phyloP scores from a whole-genome alignment of 2,888 invertebrate genomes.

The Scaptomyza caliginosa region DNA sequence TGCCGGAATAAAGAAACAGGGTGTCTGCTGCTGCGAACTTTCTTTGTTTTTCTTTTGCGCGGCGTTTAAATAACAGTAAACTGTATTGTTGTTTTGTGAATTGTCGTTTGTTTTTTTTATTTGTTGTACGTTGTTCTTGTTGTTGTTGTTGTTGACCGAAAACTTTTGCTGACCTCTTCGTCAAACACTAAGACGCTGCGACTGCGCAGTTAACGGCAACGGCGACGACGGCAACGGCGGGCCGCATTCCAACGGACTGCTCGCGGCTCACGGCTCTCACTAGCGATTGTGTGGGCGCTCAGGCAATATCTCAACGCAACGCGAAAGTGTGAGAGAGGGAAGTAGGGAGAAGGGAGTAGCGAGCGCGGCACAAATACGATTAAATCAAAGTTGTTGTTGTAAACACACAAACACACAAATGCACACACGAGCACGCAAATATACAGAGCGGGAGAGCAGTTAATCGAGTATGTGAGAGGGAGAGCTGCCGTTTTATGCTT shows the following conservation, averaged over 20 bases:
- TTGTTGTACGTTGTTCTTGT: constrained; percentile 23
- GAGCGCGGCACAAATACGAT: constrained; percentile 65
- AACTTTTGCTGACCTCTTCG: constrained; percentile 71
- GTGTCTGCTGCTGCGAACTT: constrained; percentile 25
- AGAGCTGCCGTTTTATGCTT: constrained; percentile 37
- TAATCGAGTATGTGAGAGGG: constrained; percentile 19
- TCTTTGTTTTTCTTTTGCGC: constrained; percentile 41
- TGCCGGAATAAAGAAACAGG: constrained; percentile 1
- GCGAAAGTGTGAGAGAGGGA: constrained; percentile 7
- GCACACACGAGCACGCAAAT: constrained; percentile 15
- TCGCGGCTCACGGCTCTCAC: constrained; percentile 45
- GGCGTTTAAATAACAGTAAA: constrained; percentile 54
- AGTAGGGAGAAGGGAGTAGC: constrained; percentile 19
- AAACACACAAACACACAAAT: constrained; percentile 26
- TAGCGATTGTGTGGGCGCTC: constrained; percentile 52
- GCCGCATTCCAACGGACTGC: constrained; percentile 65
- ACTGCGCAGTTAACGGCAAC: constrained; percentile 71
- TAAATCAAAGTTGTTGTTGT: constrained; percentile 69
- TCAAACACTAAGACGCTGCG: constrained; percentile 69
- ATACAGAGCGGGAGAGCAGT: constrained; percentile 25
- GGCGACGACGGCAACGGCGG: constrained; percentile 45
- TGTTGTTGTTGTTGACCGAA: constrained; percentile 32
- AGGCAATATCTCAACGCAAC: constrained; percentile 13
- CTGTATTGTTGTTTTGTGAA: constrained; percentile 49
- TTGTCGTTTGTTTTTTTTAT: too few species aligned